Base-by-base conservation (phyloP, 2,888 invertebrate species). In the Azorinus chamasolen region DNA sequence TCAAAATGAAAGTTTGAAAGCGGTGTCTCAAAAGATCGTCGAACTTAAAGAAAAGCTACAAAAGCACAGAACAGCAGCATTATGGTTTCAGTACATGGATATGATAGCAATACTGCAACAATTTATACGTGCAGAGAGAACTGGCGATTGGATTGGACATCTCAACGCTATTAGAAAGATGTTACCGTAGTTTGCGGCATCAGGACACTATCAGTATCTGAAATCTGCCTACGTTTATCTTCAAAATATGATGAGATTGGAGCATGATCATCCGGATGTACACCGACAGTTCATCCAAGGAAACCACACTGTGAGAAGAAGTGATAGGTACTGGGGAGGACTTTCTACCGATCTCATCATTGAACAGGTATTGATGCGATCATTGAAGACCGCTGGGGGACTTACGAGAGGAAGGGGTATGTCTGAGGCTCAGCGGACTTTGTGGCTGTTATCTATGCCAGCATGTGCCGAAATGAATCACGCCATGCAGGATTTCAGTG, bases 301-400 rank as follows among this genome's bases (percentile, higher is more conserved):
- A 1, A 25, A 51, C 27, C 83, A 83, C 66, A 79, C 83, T 22
- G 46, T 84, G 5, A 57, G 85, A 25, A 43, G 86, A 51, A 75
- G 68, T 51, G 77, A 86, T 50, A 53, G 83, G 41, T 78, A 59
- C 32, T 86, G 87, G 86, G 79, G 77, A 20, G 87, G 86, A 20
- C 50, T 88, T 5, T 76, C 85, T 24, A 65, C 83, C 27, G 87
- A 86, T 51, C 72, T 86, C 10, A 65, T 81, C 1, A 88, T 88
- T 25, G 87, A 88, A 64, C 87, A 88, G 57, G 72, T 70, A 5
- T 64, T 87, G 1, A 86, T 87, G 87, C 41, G 84, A 25, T 76
- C 54, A 22, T n/a, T 86, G 14, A 87, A 86, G 48, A 70, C 79
- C 18, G 69, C 57, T 14, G 83, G 85, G 10, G 85, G 85, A 14